These are phyloP conservation scores for Dicaeum eximium DNA, from an alignment of 2,113 vertebrate genomes.

Conservation along the genomic window DNA sequence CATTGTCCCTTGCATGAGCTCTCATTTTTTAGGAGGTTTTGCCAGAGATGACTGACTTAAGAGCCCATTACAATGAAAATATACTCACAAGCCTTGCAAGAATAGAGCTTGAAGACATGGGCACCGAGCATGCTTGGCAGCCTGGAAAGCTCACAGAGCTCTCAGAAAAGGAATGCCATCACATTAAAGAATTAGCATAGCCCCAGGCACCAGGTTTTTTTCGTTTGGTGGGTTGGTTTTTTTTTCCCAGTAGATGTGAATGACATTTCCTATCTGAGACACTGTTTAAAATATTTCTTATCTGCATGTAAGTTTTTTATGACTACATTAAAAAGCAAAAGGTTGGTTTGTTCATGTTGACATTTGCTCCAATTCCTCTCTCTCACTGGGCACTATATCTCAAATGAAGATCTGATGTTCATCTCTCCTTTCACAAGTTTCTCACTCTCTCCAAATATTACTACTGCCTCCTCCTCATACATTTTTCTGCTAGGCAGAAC, in stretches of 20 bases:
- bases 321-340: constrained; percentile 43
- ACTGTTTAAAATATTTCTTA: constrained; percentile 33
- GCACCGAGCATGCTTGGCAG: constrained; percentile 24
- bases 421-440: neutral
- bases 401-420: neutral
- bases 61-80: constrained; percentile 74
- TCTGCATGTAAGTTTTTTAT: neutral
- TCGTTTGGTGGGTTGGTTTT: neutral
- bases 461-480: neutral
- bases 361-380: constrained; percentile 35
- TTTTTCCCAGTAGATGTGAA: neutral
- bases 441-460: neutral
- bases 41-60: constrained; percentile 64
- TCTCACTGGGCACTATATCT: neutral
- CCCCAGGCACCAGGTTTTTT: neutral
- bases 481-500: neutral
- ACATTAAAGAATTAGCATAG: constrained; percentile 61
- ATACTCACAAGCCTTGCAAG: constrained; percentile 43
- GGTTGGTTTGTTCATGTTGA: constrained; percentile 51
- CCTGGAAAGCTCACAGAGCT: constrained; percentile 39
- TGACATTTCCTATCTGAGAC: constrained; percentile 54
- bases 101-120: constrained; percentile 3
- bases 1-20: constrained; percentile 43
- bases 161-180: constrained; percentile 45
- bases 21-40: constrained; percentile 66